Base-by-base conservation (phyloP, 2,888 invertebrate genomes). In the Gastracanthus pulcherrimus region DNA sequence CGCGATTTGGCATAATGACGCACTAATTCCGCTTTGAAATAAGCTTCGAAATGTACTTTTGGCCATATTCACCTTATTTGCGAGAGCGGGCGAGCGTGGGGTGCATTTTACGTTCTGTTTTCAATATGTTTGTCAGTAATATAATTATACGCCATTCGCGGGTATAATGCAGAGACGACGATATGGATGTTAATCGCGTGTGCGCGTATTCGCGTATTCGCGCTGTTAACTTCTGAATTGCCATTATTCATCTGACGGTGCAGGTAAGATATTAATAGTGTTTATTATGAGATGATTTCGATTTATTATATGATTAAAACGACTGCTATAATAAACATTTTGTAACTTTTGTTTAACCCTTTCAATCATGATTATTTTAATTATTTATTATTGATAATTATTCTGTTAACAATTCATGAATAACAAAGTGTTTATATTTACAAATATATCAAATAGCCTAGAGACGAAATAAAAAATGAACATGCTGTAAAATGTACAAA, bases 11-110 rank as follows among this genome's bases (percentile, higher is more conserved):
- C 48, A 74, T 80, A 80, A 80, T 80, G 31, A 29, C 36, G 70
- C 38, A 41, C 74, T 75, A 81, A 77, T 78, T 6, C 74, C 64
- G 67, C 74, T 74, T 60, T 36, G 74, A 67, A 76, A 72, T 81
- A 48, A 72, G 76, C 81, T 75, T 38, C 7, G 4, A 70, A 66
- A 66, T 76, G 48, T 70, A 29, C 72, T 81, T 71, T 76, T 38
- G 62, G 13, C 29, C 66, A 23, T 34, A 23, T 66, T 51, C 51
- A 66, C 38, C 19, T 78, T 70, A 58, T 67, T 76, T 19, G 60
- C 19, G 6, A 13, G 29, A 11, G 9, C 34, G 3, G 0, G n/a
- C 29, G 26, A 38, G 13, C 3, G 16, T 41, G n/a, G 9, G n/a
- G n/a, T n/a, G 45, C 7, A 36, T n/a, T 31, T 48, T 45, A 13